Evolutionary conservation across 2,113 vertebrate genomes (phyloP).

Genomic region (Pavo muticus): DNA sequence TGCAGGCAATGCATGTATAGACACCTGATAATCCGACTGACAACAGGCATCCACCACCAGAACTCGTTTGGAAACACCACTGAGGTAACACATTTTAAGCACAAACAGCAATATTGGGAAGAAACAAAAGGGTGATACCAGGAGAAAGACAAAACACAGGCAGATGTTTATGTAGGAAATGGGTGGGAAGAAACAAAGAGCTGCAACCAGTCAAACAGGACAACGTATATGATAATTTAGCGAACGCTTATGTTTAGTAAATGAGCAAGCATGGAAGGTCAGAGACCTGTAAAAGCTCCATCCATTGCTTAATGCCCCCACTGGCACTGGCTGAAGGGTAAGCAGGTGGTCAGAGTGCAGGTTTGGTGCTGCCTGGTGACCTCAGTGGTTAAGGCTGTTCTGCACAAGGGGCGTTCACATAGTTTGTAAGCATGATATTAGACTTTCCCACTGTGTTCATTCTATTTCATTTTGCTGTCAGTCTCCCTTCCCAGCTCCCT

Average conservation of each 20-base stretch:
- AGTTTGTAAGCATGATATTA: background rate
- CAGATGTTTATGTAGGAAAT: background rate
- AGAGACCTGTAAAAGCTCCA: background rate
- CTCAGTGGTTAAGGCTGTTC: background rate
- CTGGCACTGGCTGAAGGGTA: background rate
- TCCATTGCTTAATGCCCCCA: background rate
- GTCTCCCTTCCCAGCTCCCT: background rate
- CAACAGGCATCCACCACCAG: background rate
- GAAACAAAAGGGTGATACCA: background rate
- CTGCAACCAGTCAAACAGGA: background rate
- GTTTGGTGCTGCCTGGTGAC: background rate
- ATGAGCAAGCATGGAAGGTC: background rate
- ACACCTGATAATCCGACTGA: background rate
- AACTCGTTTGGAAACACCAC: background rate
- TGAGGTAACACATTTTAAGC: background rate
- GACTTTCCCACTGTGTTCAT: background rate
- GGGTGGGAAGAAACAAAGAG: background rate
- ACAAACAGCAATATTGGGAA: background rate
- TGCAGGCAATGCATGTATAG: background rate
- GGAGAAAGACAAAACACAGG: background rate
- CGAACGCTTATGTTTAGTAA: background rate
- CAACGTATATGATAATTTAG: too few relatives aligned
- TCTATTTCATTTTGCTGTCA: constrained; percentile 28
- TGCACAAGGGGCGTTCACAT: background rate
- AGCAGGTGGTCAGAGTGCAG: background rate